Percentiles rank a stretch among this genome's conserved stretches.
These are phyloP conservation scores for Rapana venosa DNA, from an alignment of 2,888 invertebrate genomes.

Conservation along the genomic window DNA sequence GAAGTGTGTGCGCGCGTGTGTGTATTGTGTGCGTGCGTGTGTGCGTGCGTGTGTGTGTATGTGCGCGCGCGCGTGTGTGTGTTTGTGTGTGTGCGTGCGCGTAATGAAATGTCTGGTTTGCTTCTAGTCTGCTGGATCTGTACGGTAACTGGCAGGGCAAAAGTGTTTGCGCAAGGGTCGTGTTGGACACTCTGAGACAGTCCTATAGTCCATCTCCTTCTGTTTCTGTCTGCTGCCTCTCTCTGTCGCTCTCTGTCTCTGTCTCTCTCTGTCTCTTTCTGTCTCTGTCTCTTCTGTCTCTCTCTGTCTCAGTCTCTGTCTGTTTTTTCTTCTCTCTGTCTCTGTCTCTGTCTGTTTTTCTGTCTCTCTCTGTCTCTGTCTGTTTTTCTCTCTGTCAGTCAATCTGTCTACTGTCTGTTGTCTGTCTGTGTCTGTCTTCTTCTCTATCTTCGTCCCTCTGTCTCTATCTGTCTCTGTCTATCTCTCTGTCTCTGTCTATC, in stretches of 20 bases:
- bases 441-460: not conserved
- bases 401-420: not conserved
- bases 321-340: not conserved
- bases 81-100: not conserved
- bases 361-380: not conserved
- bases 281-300: not conserved
- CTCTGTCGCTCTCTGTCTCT: not conserved
- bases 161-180: no score
- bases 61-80: not conserved
- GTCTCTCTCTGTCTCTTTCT: not conserved
- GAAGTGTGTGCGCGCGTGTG: not conserved
- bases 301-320: not conserved
- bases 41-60: not conserved
- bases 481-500: not conserved
- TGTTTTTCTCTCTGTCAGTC: not conserved
- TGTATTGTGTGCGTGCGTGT: not conserved
- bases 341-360: not conserved
- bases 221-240: not conserved
- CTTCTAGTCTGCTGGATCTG: no score
- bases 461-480: not conserved
- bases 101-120: not conserved
- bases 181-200: no score
- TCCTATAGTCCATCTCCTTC: not conserved
- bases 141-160: no score
- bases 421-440: not conserved